Conservation (phyloP, 2,888 invertebrate genomes). For the Phragmatobia fuliginosa region DNA sequence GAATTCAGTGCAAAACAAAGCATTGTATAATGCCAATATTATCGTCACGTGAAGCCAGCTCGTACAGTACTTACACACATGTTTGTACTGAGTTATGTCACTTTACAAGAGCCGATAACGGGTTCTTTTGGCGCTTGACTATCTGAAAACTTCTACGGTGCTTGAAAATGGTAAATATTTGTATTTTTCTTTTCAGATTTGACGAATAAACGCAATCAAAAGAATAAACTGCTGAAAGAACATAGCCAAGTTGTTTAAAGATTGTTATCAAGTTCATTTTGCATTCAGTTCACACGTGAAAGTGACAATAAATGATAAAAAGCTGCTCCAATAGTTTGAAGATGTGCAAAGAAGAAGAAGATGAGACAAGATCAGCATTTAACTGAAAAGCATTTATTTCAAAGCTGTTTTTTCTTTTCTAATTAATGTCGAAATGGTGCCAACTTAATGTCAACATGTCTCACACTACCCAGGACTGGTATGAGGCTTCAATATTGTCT, state of each 20-base stretch:
- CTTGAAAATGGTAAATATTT: neutral
- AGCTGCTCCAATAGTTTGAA: too few species aligned
- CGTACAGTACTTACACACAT: conserved; percentile 28
- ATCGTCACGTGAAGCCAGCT: conserved; percentile 57
- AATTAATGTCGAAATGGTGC: neutral
- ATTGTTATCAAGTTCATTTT: too few species aligned
- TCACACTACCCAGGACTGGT: neutral
- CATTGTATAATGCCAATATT: conserved; percentile 61
- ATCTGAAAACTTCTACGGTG: conserved; percentile 13
- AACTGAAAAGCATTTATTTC: neutral
- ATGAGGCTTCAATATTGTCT: neutral
- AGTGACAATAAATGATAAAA: too few species aligned
- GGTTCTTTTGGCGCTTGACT: conserved; percentile 29
- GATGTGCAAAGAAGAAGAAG: neutral
- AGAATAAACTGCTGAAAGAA: neutral
- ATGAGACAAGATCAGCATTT: neutral
- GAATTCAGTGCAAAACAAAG: conserved; percentile 42
- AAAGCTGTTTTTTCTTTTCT: neutral
- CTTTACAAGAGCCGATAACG: conserved; percentile 44
- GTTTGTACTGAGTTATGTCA: conserved; percentile 39
- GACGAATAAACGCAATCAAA: neutral
- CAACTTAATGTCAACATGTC: neutral
- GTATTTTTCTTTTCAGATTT: neutral
- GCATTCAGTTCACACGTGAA: too few species aligned
- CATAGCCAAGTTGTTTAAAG: neutral